These are phyloP conservation scores for Eubasilissa regina DNA, from an alignment of 1,140 invertebrate species.

Conservation along the genomic window DNA sequence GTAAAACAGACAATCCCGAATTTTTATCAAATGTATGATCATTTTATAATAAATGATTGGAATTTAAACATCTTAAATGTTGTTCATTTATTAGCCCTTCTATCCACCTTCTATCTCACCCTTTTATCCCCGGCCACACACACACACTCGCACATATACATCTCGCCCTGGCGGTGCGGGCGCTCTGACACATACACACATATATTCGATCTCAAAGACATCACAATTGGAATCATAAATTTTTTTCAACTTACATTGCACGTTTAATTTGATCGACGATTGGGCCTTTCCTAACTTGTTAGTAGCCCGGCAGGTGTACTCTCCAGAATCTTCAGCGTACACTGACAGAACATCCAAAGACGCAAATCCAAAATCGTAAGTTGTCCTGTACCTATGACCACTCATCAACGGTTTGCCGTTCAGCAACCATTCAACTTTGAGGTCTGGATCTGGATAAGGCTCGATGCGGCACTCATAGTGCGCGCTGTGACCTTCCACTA, in stretches of 20 bases:
- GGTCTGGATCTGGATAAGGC: conserved; percentile 94
- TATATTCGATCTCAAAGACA: too few species aligned
- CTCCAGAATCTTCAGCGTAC: conserved; percentile 94
- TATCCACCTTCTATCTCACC: too few species aligned
- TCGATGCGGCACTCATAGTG: conserved; percentile 98
- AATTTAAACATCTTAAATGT: too few species aligned
- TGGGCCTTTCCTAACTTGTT: conserved; percentile 88
- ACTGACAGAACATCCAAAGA: conserved; percentile 93
- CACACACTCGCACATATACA: too few species aligned
- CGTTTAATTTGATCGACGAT: conserved; percentile 85
- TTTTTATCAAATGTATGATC: too few species aligned
- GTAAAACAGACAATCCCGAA: too few species aligned
- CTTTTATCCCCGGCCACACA: too few species aligned
- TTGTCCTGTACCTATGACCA: conserved; percentile 92
- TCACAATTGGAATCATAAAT: conserved; percentile 21
- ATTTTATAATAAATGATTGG: too few species aligned
- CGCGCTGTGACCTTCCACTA: conserved; percentile 90
- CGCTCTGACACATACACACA: too few species aligned
- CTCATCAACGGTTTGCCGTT: conserved; percentile 93
- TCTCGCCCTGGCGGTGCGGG: too few species aligned
- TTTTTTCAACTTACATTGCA: conserved; percentile 81
- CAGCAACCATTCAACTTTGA: conserved; percentile 95
- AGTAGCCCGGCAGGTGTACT: conserved; percentile 91
- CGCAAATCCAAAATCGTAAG: conserved; percentile 96
- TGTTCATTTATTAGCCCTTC: too few species aligned